Evolutionary conservation across 1,140 invertebrate species (phyloP), one percentile per base, ranked within the genome.

Genomic region (Ceratitis capitata): DNA sequence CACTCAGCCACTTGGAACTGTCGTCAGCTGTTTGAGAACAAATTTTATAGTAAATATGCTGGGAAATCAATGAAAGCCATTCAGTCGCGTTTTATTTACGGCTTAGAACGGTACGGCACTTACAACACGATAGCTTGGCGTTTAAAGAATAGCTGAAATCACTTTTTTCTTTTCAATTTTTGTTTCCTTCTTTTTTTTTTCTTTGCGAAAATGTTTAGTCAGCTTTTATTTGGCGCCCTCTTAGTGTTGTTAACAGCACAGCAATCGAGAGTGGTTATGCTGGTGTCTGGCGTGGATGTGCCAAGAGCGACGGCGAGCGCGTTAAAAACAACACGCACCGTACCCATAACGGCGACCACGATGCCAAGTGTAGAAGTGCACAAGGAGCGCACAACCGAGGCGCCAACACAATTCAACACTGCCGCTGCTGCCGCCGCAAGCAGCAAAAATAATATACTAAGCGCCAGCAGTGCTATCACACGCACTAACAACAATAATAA

Each of bases 361-460:
- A 51, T 51, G 51, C 39, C 39, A 35, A 23, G 23, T 10, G 35
- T n/a, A 26, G 58, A 16, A 3, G 7, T 61, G 35, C 32, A 1
- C 9, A 47, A 29, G 32, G 39, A n/a, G 32, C 19, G 26, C 9
- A 45, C 84, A 32, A 85, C 39, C 6, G 61, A 56, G 19, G 6
- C 42, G 45, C 1, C 84, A 1, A n/a, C 84, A 56, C 19, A 56
- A n/a, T 23, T 9, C 51, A 56, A 23, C n/a, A 56, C 19, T 56
- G 51, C 51, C 29, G 29, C 45, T 23, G 23, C 6, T 9, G 23
- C 19, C 23, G 51, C 51, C 29, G 29, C 45, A 83, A 83, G 51
- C 78, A 51, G 51, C n/a, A 16, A 51, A 4, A 83, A 83, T 4
- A 78, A 16, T 32, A n/a, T n/a, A 85, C 53, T 64, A 69, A 84